Base-by-base conservation (phyloP, 1,140 invertebrate species). In the Galendromus occidentalis region DNA sequence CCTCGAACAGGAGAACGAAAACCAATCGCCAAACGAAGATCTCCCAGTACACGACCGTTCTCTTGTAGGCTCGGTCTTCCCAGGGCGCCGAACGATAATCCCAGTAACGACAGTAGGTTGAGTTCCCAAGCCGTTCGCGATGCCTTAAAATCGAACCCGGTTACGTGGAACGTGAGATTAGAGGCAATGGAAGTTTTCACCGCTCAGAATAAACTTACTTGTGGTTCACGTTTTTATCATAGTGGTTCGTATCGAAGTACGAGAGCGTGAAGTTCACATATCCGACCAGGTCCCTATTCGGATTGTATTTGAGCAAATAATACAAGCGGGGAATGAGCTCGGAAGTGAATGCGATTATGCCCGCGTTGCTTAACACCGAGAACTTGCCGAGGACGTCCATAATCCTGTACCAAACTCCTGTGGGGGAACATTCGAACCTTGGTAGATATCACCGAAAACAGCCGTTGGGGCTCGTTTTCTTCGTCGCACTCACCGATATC, bases 261-360 rank as follows among this genome's bases (percentile, higher is more conserved):
- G 91, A 85, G 44, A 95, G 76, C 44, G 87, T 87, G 73, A 85
- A 83, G 65, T 91, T 83, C 6, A 94, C 78, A 76, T 91, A 96
- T 17, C 87, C 86, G 14, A 82, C 71, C 47, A 92, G 72, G 17
- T 78, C 80, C 20, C 82, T 75, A 74, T 85, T 75, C 20, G 77
- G 67, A 51, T 81, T 83, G 17, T 82, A 78, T 67, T 78, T 78
- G 64, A 74, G 73, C 55, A 74, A 71, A 76, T 97, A 98, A 7
- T 96, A 85, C 45, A 96, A 71, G 55, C 86, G 83, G 14, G 94
- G 93, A 68, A 98, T 89, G 76, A 97, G 93, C 72, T 97, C 91
- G 0, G 92, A 97, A 2, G 94, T 97, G 78, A 98, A 98, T 42
- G 94, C 94, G 73, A 99, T 98, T 64, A 98, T 93, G 72, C 96